Conservation (phyloP, 2,113 vertebrate species). For the Urocitellus parryii region DNA sequence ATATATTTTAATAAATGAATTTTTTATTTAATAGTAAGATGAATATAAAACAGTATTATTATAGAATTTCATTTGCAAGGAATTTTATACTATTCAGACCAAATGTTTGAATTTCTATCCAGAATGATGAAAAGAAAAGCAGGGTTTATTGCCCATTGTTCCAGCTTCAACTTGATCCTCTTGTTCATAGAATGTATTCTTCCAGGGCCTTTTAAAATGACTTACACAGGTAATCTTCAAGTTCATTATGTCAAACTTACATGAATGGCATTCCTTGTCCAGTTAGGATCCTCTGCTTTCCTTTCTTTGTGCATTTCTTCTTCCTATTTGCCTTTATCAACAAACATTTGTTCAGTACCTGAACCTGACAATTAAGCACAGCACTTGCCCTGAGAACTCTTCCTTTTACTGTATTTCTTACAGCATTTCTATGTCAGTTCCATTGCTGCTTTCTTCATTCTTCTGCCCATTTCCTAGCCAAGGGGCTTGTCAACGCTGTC, state of each 20-base stretch:
- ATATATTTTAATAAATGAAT: constrained; percentile 52
- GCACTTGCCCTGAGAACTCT: constrained; percentile 31
- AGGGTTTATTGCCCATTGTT: constrained; percentile 16
- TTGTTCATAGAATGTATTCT: constrained; percentile 62
- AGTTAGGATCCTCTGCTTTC: constrained; percentile 31
- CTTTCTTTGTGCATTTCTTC: neutral
- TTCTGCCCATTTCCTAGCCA: constrained; percentile 5
- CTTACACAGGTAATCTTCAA: constrained; percentile 52
- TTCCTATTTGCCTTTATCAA: constrained; percentile 40
- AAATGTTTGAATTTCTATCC: constrained; percentile 58
- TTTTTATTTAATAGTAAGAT: constrained; percentile 63
- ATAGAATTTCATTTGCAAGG: constrained; percentile 53
- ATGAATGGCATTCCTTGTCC: constrained; percentile 14
- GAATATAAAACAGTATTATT: constrained; percentile 51
- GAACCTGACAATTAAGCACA: neutral
- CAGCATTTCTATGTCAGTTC: neutral
- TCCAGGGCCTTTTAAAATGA: constrained; percentile 55
- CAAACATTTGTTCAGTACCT: constrained; percentile 15
- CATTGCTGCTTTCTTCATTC: neutral
- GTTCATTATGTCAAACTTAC: constrained; percentile 11
- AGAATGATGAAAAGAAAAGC: constrained; percentile 49
- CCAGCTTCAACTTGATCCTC: constrained; percentile 26
- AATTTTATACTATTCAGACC: constrained; percentile 38
- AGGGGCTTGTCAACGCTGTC: neutral
- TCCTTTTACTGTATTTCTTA: neutral